Percentiles rank a stretch among this genome's conserved stretches.
Evolutionary conservation across 2,888 invertebrate species (phyloP).

Genomic region (Conus canariensis): DNA sequence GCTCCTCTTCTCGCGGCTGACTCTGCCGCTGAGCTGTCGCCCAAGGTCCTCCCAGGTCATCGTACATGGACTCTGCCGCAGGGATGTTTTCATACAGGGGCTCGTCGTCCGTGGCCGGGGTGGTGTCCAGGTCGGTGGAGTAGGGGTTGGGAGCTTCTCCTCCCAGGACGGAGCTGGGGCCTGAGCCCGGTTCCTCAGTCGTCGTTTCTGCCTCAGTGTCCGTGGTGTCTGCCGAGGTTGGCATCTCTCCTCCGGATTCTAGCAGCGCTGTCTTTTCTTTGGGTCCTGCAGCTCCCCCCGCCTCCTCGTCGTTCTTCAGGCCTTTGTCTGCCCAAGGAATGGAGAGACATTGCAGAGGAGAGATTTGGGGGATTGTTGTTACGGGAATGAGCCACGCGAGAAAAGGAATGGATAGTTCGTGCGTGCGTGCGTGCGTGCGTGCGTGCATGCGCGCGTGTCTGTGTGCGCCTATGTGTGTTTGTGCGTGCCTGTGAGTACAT

Average conservation of each 20-base stretch:
- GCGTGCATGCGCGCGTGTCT: neutral
- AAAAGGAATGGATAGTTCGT: neutral
- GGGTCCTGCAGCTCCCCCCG: neutral
- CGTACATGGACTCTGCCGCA: neutral
- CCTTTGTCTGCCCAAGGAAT: neutral
- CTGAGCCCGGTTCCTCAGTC: neutral
- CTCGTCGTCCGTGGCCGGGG: conserved; percentile 7
- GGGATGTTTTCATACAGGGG: conserved; percentile 26
- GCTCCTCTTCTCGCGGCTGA: neutral
- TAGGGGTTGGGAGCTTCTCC: neutral
- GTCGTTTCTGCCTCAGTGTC: conserved; percentile 2
- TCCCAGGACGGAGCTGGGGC: neutral
- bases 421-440: neutral
- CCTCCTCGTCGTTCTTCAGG: neutral
- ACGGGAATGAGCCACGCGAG: neutral
- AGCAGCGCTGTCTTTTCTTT: neutral
- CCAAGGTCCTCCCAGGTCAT: neutral
- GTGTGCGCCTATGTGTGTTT: neutral
- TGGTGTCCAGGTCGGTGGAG: neutral
- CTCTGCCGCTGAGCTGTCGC: neutral
- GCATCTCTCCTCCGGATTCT: no score
- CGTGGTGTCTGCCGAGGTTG: neutral
- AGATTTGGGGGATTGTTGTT: neutral
- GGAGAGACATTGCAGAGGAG: neutral
- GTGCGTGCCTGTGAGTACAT: neutral